These are phyloP conservation scores for Agapostemon virescens DNA, from an alignment of 2,888 invertebrate species.

Conservation along the genomic window DNA sequence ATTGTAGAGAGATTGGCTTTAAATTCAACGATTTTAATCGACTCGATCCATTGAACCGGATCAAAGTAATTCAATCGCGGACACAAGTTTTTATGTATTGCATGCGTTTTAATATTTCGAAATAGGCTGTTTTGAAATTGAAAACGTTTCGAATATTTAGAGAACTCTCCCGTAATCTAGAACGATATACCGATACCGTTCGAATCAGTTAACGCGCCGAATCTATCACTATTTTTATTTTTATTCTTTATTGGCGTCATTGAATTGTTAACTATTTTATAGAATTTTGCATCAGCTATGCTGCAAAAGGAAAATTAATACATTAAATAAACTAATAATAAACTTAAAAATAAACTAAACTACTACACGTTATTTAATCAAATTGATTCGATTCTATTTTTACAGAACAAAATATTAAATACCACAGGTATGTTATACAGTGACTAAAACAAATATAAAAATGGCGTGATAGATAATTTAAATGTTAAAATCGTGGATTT, in stretches of 20 bases:
- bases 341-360: too few relatives aligned
- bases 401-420: too few relatives aligned
- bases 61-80: constrained; percentile 29
- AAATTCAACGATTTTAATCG: constrained; percentile 41
- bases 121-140: constrained; percentile 17
- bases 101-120: constrained; percentile 21
- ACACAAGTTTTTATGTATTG: neutral
- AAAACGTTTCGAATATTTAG: constrained; percentile 1
- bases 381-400: too few relatives aligned
- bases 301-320: neutral
- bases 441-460: too few relatives aligned
- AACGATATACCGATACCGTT: neutral
- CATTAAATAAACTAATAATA: too few relatives aligned
- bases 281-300: neutral
- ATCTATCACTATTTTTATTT: neutral
- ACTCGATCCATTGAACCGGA: constrained; percentile 26
- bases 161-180: neutral
- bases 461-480: too few relatives aligned
- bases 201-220: neutral
- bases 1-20: constrained; percentile 25
- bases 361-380: neutral
- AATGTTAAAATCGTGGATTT: too few relatives aligned
- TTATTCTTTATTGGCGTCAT: neutral
- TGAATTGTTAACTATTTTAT: neutral
- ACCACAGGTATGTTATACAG: too few relatives aligned